Conservation (phyloP, 2,113 vertebrate species). For the Cisticola juncidis region DNA sequence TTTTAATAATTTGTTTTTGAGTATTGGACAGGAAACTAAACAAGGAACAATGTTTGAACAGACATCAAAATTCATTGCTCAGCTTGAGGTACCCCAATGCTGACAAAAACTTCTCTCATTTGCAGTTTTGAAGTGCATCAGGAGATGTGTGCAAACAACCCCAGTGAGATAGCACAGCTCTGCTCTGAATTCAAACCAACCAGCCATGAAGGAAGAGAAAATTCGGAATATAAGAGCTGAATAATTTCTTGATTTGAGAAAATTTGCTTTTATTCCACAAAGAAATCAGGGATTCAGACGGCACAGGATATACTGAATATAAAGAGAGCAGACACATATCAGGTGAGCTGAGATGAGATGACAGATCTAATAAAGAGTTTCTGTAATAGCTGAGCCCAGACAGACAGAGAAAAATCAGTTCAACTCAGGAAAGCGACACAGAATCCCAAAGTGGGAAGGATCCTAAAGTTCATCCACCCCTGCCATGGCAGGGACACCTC, state of each 20-base stretch:
- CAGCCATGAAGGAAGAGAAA: not conserved
- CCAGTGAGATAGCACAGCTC: not conserved
- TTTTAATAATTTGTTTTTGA: not conserved
- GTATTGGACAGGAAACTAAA: not conserved
- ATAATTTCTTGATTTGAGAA: constrained; percentile 16
- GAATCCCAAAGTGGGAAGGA: not conserved
- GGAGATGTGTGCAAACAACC: not conserved
- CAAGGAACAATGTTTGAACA: not conserved
- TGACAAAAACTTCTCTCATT: not conserved
- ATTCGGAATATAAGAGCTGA: not conserved
- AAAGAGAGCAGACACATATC: not conserved
- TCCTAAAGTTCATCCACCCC: not conserved
- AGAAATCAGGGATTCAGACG: not conserved
- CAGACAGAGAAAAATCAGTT: not conserved
- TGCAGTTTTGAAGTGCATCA: not conserved
- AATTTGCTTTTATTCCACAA: not conserved
- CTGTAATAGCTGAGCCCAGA: not conserved
- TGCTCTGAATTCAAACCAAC: not conserved
- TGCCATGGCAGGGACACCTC: not conserved
- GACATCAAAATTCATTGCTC: not conserved
- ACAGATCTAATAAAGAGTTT: not conserved
- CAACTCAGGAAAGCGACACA: not conserved
- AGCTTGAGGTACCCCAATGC: not conserved
- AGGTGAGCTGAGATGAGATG: not conserved
- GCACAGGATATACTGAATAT: not conserved